Percentiles rank a stretch among this genome's conserved stretches.
These are phyloP conservation scores for Progne subis DNA, from an alignment of 2,113 vertebrate species.

Conservation along the genomic window DNA sequence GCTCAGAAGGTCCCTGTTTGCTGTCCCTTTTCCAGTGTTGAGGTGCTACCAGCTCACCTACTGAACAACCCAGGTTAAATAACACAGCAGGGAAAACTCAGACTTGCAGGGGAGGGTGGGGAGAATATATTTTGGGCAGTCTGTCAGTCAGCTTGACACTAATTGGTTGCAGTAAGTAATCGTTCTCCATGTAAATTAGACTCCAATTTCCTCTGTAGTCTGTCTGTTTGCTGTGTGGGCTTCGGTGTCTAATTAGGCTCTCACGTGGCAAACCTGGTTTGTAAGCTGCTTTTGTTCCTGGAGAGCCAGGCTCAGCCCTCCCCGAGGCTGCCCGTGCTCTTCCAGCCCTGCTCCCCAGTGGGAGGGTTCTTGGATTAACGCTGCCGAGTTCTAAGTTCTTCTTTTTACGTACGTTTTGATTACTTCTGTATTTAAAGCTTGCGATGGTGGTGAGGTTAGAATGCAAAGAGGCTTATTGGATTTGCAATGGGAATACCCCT, in stretches of 20 bases:
- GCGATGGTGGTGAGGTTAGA: not conserved
- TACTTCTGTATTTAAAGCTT: conserved; percentile 14
- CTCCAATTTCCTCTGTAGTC: conserved; percentile 64
- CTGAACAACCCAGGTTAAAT: not conserved
- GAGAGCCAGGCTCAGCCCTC: not conserved
- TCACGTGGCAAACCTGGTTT: conserved; percentile 55
- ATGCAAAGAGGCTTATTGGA: not conserved
- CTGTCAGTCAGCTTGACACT: conserved; percentile 69
- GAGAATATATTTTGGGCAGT: conserved; percentile 50
- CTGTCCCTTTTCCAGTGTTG: not conserved
- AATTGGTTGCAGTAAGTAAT: conserved; percentile 69
- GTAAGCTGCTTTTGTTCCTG: conserved; percentile 50
- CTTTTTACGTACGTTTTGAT: conserved; percentile 1
- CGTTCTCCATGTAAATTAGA: conserved; percentile 66
- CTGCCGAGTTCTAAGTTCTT: not conserved
- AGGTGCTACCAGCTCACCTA: not conserved
- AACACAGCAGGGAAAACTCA: not conserved
- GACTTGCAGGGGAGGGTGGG: conserved; percentile 3
- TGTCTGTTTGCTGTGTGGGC: conserved; percentile 63
- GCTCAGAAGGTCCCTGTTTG: not conserved
- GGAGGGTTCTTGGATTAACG: not conserved
- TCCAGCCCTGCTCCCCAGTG: rapidly evolving
- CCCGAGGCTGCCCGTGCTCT: not conserved
- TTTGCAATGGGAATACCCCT: not conserved
- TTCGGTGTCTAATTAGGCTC: conserved; percentile 49